Conservation (phyloP, 1,140 invertebrate species). For the Ptiloglossa arizonensis region DNA sequence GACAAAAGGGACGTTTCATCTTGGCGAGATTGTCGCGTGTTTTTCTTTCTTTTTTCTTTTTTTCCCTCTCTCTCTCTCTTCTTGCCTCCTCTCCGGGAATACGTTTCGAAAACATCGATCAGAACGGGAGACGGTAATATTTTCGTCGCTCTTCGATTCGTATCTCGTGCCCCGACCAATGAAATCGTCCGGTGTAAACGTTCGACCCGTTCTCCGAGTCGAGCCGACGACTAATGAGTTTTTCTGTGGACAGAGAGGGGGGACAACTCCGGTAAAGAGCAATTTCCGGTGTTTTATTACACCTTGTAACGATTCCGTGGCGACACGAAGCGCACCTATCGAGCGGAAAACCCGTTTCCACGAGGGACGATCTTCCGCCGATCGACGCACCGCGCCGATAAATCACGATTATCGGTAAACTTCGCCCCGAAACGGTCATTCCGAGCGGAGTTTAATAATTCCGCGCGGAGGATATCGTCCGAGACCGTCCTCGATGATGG, state of each 20-base stretch:
- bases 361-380: background rate
- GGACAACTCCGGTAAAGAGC: slow-evolving; percentile 11
- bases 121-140: background rate
- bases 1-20: slow-evolving; percentile 31
- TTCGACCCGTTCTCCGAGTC: background rate
- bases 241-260: slow-evolving; percentile 8
- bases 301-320: slow-evolving; percentile 15
- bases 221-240: slow-evolving; percentile 21
- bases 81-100: too few relatives aligned
- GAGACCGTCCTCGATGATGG: background rate
- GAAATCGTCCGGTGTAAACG: background rate
- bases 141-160: background rate
- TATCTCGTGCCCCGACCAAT: background rate
- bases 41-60: too few relatives aligned
- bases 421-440: background rate
- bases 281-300: slow-evolving; percentile 42
- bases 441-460: background rate
- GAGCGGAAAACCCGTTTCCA: background rate
- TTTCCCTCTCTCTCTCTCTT: too few relatives aligned
- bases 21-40: slow-evolving; percentile 9
- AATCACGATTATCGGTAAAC: slow-evolving; percentile 40
- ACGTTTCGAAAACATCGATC: background rate
- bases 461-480: background rate
- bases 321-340: background rate
- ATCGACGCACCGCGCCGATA: slow-evolving; percentile 10